Percentiles rank a stretch among this genome's conserved stretches.
Conservation (phyloP, 2,113 vertebrate species). For the Myiozetetes cayanensis region DNA sequence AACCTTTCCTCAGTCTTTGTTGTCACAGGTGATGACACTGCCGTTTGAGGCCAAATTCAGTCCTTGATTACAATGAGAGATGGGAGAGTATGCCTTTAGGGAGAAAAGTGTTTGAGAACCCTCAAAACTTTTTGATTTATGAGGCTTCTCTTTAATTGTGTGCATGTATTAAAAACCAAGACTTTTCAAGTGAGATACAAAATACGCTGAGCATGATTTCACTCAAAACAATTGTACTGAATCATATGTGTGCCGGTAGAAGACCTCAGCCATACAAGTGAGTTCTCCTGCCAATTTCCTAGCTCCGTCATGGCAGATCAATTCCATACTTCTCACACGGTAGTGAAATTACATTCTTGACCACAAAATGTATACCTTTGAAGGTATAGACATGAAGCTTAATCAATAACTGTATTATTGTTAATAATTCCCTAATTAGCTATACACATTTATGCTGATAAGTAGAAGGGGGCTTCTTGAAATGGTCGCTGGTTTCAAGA, state of each 20-base stretch:
- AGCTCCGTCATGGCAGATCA: background rate
- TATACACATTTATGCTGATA: background rate
- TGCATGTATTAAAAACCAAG: background rate
- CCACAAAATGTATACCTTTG: background rate
- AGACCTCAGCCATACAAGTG: background rate
- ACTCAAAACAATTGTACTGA: background rate
- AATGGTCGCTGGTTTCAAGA: background rate
- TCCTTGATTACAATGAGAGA: background rate
- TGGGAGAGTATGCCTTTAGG: background rate
- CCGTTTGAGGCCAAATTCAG: background rate
- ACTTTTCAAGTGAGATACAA: background rate
- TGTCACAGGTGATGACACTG: conserved; percentile 4
- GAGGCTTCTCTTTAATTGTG: background rate
- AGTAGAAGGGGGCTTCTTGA: background rate
- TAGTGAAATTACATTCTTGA: conserved; percentile 20
- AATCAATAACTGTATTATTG: conserved; percentile 44
- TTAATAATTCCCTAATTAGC: conserved; percentile 54
- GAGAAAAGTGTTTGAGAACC: background rate
- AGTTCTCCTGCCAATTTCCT: background rate
- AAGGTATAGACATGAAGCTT: background rate
- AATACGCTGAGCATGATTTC: background rate
- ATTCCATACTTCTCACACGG: background rate
- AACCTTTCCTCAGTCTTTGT: background rate
- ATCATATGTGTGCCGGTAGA: background rate
- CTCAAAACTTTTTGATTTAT: background rate